Base-by-base conservation (phyloP, 2,113 vertebrate genomes). In the Carettochelys insculpta region DNA sequence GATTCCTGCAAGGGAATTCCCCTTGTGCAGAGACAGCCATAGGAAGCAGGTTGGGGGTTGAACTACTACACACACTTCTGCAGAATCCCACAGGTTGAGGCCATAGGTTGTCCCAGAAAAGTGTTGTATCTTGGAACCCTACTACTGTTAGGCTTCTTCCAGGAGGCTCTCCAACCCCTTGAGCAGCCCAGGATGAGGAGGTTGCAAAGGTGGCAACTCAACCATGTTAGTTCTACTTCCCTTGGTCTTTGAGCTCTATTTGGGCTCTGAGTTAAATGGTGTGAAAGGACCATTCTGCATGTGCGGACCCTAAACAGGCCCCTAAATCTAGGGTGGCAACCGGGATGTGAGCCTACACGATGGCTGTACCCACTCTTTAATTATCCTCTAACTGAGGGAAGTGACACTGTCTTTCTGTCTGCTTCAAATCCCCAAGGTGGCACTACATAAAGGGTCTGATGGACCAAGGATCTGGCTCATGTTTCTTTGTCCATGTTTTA, bases 401-500 rank as follows among this genome's bases (percentile, higher is more conserved):
- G 34, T 12, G 24, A 43, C 7, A 8, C 68, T 13, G 38, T 20
- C 68, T 71, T 65, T 65, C 38, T 43, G 22, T 11, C 41, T 9
- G 19, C 24, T 73, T 65, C 14, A n/a, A 34, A 19, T 65, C 61
- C 34, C 17, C 34, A 65, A 19, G 34, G 16, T n/a, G 34, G 61
- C 61, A 65, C 34, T 19, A 65, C 34, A 31, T 20, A 65, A 56
- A 24, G n/a, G 27, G 54, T 25, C 25, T 27, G 54, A 56, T 56
- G 54, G 34, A 31, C 22, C 68, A 73, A 73, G 41, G 68, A 43
- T 43, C n/a, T 43, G 38, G 38, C 38, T 19, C 0, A 1, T 80
- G 80, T 91, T 83, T 8, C 31, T 65, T 45, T 43, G 41, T 75
- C 45, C 73, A 82, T 93, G 88, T 85, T 58, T 77, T 94, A 87